Conservation (phyloP, 2,113 vertebrate genomes). For the Antigone vipio region DNA sequence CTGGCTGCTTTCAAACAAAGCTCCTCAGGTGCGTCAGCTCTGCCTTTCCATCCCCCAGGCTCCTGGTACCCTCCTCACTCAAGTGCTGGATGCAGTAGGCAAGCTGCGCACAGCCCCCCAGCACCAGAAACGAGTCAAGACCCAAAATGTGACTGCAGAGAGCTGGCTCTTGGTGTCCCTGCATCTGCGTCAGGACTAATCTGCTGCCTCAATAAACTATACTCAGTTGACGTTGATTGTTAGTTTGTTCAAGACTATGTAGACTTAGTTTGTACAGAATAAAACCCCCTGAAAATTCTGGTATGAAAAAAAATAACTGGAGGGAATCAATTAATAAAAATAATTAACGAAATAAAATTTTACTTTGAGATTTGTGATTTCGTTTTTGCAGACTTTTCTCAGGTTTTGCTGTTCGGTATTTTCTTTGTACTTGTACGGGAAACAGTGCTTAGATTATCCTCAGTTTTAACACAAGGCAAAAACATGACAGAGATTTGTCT, state of each 20-base stretch:
- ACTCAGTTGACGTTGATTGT: not conserved
- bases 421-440: not conserved
- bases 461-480: not conserved
- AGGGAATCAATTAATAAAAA: not conserved
- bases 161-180: not conserved
- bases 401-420: not conserved
- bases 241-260: not conserved
- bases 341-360: not conserved
- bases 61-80: not conserved
- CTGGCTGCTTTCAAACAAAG: not conserved
- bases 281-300: not conserved
- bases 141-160: not conserved
- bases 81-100: fast-evolving
- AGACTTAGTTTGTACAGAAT: not conserved
- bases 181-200: not conserved
- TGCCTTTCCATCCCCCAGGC: not conserved
- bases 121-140: not conserved
- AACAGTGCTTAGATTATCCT: not conserved
- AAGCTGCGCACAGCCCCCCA: not conserved
- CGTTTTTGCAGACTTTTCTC: not conserved
- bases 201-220: not conserved
- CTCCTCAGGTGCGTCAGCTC: not conserved
- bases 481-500: conserved; percentile 21
- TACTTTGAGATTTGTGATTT: not conserved
- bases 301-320: not conserved